Conservation (phyloP, 2,113 vertebrate species). For the Coryphaenoides rupestris region DNA sequence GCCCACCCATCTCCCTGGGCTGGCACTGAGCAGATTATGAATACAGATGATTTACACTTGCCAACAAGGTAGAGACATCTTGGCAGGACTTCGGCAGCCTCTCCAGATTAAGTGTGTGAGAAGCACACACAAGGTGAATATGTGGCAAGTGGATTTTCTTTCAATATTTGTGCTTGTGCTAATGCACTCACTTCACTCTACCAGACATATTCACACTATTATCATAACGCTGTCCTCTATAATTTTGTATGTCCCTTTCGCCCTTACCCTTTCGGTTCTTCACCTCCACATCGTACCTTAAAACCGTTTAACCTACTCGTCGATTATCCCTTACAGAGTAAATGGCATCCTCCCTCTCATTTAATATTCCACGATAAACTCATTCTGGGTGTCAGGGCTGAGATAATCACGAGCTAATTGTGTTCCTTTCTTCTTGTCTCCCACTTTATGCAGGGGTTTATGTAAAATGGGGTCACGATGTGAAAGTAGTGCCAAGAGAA, state of each 20-base stretch:
- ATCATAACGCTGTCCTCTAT: constrained; percentile 5
- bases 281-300: too few relatives aligned
- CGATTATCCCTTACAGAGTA: too few relatives aligned
- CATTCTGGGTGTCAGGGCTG: too few relatives aligned
- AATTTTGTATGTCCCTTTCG: constrained; percentile 7
- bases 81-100: background rate
- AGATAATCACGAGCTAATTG: too few relatives aligned
- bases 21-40: background rate
- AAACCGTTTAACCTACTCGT: too few relatives aligned
- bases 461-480: too few relatives aligned
- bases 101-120: constrained; percentile 2
- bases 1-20: constrained; percentile 1
- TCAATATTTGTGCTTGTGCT: background rate
- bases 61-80: background rate
- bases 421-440: too few relatives aligned
- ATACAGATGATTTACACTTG: background rate
- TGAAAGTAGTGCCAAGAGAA: too few relatives aligned
- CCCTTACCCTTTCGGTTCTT: too few relatives aligned
- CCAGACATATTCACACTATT: constrained; percentile 17
- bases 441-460: too few relatives aligned
- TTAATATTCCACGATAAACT: too few relatives aligned
- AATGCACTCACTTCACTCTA: constrained; percentile 9
- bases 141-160: constrained; percentile 4
- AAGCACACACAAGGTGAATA: constrained; percentile 7
- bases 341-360: too few relatives aligned